A percentile compares a stretch with the other conserved stretches of the same genome.
Evolutionary conservation across 2,888 invertebrate species (phyloP).

Genomic region (Xestoiulus laeticollis): DNA sequence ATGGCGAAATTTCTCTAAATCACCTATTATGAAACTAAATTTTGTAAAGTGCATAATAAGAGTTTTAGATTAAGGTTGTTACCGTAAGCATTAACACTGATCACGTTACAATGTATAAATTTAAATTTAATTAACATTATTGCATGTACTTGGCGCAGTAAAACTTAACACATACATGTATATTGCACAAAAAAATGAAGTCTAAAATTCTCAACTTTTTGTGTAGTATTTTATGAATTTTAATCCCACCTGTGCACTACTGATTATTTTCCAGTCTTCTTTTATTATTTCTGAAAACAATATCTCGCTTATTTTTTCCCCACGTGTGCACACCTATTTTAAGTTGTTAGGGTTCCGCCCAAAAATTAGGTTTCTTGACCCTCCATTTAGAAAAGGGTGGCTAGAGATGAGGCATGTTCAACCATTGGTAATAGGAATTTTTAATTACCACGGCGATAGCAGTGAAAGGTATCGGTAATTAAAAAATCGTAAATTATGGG

Average conservation of each 20-base stretch:
- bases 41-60: no score
- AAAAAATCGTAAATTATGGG: slow-evolving; percentile 35
- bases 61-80: no score
- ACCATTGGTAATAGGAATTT: slow-evolving; percentile 27
- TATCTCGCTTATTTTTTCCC: slow-evolving; percentile 10
- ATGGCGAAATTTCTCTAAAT: no score
- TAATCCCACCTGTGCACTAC: not conserved
- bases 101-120: no score
- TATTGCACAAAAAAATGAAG: no score
- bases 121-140: no score
- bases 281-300: slow-evolving; percentile 13
- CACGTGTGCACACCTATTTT: not conserved
- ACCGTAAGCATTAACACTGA: no score
- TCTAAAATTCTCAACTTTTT: no score
- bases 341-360: slow-evolving; percentile 16
- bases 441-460: slow-evolving; percentile 29
- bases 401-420: slow-evolving; percentile 5
- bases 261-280: not conserved
- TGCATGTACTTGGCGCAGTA: no score
- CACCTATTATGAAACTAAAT: no score
- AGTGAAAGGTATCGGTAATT: slow-evolving; percentile 41
- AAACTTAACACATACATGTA: no score
- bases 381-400: not conserved
- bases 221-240: not conserved
- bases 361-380: slow-evolving; percentile 35